Conservation (phyloP, 2,888 invertebrate genomes). For the Lithosia quadra region DNA sequence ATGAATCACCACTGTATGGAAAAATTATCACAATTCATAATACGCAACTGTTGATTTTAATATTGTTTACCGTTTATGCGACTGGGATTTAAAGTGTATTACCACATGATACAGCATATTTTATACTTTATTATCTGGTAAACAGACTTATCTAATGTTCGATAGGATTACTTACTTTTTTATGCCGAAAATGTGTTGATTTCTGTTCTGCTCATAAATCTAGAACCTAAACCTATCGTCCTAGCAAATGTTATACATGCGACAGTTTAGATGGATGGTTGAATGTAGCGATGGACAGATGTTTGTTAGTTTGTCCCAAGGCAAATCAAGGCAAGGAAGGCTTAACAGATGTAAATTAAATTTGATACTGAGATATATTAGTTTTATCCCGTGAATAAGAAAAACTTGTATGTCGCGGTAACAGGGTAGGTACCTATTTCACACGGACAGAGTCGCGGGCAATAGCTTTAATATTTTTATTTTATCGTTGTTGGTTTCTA, state of each 20-base stretch:
- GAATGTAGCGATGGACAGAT: not conserved
- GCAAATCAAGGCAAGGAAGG: no score
- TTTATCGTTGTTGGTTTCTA: no score
- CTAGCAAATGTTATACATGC: not conserved
- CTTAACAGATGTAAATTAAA: no score
- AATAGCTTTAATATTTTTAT: no score
- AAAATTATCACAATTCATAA: conserved; percentile 10
- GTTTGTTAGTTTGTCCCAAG: no score
- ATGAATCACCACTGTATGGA: conserved; percentile 8
- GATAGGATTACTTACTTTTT: not conserved
- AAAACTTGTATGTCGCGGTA: no score
- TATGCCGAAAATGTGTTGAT: not conserved
- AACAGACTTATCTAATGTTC: not conserved
- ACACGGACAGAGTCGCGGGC: no score
- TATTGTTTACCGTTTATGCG: conserved; percentile 7
- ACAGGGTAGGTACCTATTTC: no score
- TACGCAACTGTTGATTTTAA: not conserved
- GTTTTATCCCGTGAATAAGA: no score
- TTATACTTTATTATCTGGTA: not conserved
- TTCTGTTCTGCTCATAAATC: no score
- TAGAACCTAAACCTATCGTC: not conserved
- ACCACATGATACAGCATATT: not conserved
- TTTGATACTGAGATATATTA: no score
- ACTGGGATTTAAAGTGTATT: not conserved
- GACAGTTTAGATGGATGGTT: not conserved